Percentiles rank a stretch among this genome's conserved stretches.
phyloP scores from a whole-genome alignment of 2,113 vertebrate genomes.

The Phodopus roborovskii region DNA sequence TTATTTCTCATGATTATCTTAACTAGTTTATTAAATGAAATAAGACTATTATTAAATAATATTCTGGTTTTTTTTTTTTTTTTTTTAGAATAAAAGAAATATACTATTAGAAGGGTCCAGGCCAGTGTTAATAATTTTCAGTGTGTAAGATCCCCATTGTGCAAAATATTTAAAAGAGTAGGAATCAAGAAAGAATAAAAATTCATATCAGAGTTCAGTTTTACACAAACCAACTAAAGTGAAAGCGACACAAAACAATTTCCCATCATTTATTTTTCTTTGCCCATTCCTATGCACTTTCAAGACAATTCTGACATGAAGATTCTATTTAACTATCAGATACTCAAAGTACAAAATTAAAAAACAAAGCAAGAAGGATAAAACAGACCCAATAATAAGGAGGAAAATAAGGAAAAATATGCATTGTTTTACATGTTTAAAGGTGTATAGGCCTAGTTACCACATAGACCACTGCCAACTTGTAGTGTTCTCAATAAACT shows the following conservation, averaged over 20 bases:
- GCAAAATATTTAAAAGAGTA: background rate
- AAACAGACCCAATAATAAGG: background rate
- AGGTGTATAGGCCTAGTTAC: background rate
- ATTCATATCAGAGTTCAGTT: background rate
- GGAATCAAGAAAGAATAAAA: background rate
- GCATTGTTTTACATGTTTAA: background rate
- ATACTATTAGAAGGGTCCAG: background rate
- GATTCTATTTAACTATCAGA: background rate
- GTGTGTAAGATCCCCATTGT: background rate
- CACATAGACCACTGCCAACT: background rate
- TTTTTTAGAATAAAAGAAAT: background rate
- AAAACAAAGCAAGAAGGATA: background rate
- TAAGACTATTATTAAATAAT: background rate
- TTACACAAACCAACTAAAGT: background rate
- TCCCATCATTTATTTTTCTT: background rate
- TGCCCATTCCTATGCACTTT: background rate
- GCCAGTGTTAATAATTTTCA: no score
- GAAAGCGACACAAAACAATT: background rate
- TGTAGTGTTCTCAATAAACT: background rate
- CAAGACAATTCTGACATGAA: background rate
- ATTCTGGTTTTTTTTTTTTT: no score
- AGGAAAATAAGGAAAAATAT: background rate
- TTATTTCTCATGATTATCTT: slow-evolving; percentile 35
- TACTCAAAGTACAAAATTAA: background rate
- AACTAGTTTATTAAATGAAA: slow-evolving; percentile 13